phyloP scores from a whole-genome alignment of 2,797 vertebrate genomes.

The Siniperca obscura region DNA sequence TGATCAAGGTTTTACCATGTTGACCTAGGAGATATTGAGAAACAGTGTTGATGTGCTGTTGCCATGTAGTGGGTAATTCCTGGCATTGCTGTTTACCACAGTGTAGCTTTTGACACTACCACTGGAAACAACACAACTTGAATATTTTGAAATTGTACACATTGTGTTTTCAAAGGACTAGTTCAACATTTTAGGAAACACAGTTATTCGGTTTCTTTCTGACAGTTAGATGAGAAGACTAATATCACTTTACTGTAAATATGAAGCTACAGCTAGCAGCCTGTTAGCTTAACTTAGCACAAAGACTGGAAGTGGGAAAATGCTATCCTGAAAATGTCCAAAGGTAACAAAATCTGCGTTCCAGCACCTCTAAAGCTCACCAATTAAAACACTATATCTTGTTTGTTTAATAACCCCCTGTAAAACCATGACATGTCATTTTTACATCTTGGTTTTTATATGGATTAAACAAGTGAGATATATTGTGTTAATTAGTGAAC shows the following conservation, averaged over 20 bases:
- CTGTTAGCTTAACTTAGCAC: not conserved
- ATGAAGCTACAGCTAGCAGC: not conserved
- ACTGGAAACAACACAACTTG: fast-evolving
- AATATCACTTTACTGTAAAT: not conserved
- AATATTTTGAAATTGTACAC: not conserved
- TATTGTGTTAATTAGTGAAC: not conserved
- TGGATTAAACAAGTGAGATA: not conserved
- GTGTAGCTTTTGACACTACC: not conserved
- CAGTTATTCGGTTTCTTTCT: not conserved
- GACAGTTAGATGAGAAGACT: not conserved
- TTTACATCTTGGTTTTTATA: not conserved
- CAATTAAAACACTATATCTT: no score
- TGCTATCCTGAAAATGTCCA: not conserved
- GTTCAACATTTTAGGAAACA: not conserved
- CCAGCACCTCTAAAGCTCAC: not conserved
- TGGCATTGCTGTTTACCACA: conserved; percentile 5
- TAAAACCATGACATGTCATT: not conserved
- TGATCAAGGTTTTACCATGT: conserved; percentile 35
- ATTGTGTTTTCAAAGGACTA: not conserved
- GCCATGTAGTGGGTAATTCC: not conserved
- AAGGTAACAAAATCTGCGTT: not conserved
- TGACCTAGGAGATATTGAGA: conserved; percentile 24
- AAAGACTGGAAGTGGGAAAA: not conserved
- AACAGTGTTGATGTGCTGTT: conserved; percentile 19
- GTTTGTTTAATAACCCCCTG: no score